Conservation (phyloP, 23 tunicate genomes). For the Pegea sp. region DNA sequence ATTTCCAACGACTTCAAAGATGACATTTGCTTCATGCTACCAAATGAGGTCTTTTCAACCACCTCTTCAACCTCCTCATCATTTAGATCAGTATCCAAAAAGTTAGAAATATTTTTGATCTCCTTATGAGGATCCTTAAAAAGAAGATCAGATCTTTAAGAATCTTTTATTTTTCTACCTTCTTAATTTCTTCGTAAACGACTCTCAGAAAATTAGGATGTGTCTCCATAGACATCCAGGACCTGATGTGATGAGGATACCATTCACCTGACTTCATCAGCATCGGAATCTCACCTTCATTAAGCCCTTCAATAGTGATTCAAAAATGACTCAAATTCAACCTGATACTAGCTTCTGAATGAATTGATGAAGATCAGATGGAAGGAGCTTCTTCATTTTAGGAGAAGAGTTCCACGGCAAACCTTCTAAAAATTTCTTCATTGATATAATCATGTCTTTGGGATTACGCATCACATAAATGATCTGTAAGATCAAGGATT, state of each 20-base stretch:
- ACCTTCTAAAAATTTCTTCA: background rate
- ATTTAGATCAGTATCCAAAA: background rate
- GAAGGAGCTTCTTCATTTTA: background rate
- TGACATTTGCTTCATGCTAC: background rate
- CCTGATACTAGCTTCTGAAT: background rate
- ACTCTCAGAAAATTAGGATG: too few species aligned
- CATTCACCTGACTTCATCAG: background rate
- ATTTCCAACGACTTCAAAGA: too few species aligned
- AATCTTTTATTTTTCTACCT: too few species aligned
- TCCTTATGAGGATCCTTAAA: background rate
- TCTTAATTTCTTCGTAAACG: too few species aligned
- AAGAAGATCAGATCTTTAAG: too few species aligned
- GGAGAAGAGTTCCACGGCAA: background rate
- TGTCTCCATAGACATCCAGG: too few species aligned
- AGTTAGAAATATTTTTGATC: background rate
- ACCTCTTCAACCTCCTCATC: background rate
- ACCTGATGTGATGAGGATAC: slow-evolving; percentile 1
- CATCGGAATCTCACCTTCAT: slow-evolving; percentile 1
- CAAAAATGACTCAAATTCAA: background rate
- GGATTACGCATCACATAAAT: background rate
- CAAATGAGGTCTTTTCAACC: background rate
- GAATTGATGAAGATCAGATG: background rate
- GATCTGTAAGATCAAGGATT: background rate
- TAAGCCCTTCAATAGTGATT: background rate
- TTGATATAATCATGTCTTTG: background rate